Evolutionary conservation across 2,888 invertebrate genomes (phyloP), one percentile per base, ranked within the genome.

Genomic region (Alsophila aescularia): DNA sequence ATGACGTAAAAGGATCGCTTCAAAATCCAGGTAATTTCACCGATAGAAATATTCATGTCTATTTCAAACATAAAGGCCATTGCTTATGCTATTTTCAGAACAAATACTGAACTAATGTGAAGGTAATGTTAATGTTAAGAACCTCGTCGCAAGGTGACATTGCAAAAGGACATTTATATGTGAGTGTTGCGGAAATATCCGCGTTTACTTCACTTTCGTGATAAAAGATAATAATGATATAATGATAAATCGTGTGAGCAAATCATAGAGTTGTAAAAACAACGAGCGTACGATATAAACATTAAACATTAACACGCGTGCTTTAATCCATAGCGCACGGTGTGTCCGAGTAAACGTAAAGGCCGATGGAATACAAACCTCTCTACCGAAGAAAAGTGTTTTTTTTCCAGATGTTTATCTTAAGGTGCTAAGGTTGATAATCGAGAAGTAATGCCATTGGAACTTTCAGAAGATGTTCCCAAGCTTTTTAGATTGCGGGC

Each of bases 301-400:
- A 87, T 87, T 85, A 76, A 78, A 73, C 77, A 85, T 85, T 75
- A 78, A 73, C 77, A 85, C 84, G 81, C 85, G 69, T 76, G 80
- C 82, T 81, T 15, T 45, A 56, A 50, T 40, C 79, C 79, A 73
- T 81, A 83, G 70, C 57, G 31, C 83, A 73, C 75, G 76, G 75
- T 87, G 75, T 87, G 82, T 87, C 87, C 87, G 85, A 71, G 83
- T 76, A 81, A 81, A 81, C 70, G 66, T 43, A 15, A 54, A 49
- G 2, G 44, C 54, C 48, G 54, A 35, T 37, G 13, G 32, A 29
- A n/a, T 29, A 29, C 7, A 6, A 24, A 24, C 24, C 24, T 24
- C 8, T 24, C 24, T 7, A 24, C n/a, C n/a, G n/a, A 24, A 5
- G 24, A 7, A 24, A 24, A 5, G 8, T 2, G 8, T 5, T 24